Base-by-base conservation (phyloP, 2,113 vertebrate genomes). In the Illadopsis cleaveri region DNA sequence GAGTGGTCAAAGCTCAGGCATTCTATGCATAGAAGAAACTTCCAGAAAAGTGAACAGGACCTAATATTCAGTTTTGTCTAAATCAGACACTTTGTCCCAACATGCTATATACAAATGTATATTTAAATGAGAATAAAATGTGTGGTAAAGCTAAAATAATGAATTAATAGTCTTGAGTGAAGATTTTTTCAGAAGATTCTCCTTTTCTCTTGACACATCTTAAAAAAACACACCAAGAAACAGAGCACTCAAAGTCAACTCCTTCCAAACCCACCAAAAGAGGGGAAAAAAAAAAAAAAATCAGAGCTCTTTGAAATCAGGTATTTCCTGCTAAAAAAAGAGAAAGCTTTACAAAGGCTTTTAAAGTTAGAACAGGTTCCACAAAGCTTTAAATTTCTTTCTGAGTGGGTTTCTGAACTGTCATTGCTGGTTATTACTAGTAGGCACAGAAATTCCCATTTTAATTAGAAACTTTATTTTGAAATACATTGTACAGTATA, bases 391-490 rank as follows among this genome's bases (percentile, higher is more conserved):
- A 48, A 20, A 42, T 57, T 77, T 54, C 42, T 64, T 51, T 72
- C 61, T 44, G n/a, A 86, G 28, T 33, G 42, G 78, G 66, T 16
- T 95, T 68, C 93, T 94, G 65, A 90, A 81, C 72, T 91, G 64
- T 56, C 37, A 84, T 22, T 84, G 57, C 27, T 89, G 44, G 44
- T 93, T 90, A 68, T 81, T 85, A 95, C 78, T 94, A 94, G 82
- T 50, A 96, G 93, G 94, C 94, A 96, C 90, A 97, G 86, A 95
- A 96, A 97, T 93, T 92, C 82, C 88, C 88, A 89, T 96, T 96
- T 97, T 92, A 92, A 93, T 96, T 92, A 95, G 69, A 97, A 96
- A 97, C 88, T 96, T 97, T 97, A 97, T 96, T 97, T 88, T 61
- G 48, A 96, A 94, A 97, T 93, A 93, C 90, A 93, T 97, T 82